These are phyloP conservation scores for Ceratoteleas bidentatus DNA, from an alignment of 1,140 invertebrate genomes.

Conservation along the genomic window DNA sequence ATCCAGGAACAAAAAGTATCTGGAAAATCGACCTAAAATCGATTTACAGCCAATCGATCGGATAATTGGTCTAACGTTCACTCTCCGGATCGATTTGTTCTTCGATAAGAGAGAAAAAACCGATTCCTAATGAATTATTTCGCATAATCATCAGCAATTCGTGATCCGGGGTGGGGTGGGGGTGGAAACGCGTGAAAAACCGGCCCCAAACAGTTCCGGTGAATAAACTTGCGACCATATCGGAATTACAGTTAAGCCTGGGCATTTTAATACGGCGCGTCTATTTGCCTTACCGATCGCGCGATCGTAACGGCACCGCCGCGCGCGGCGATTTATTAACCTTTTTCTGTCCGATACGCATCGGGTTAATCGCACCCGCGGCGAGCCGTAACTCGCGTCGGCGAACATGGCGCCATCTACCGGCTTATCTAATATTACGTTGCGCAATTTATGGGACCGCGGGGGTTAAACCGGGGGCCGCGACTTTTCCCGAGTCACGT, in stretches of 20 bases:
- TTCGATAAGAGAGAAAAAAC: no score
- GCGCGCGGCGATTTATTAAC: constrained; percentile 46
- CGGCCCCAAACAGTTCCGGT: constrained; percentile 55
- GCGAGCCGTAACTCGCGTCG: not conserved
- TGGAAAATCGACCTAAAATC: no score
- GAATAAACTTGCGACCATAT: constrained; percentile 63
- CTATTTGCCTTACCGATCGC: constrained; percentile 54
- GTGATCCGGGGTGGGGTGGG: constrained; percentile 12
- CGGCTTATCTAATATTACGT: constrained; percentile 6
- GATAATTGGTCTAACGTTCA: no score
- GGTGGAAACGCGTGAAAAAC: constrained; percentile 55
- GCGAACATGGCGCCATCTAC: not conserved
- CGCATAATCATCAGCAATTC: constrained; percentile 54
- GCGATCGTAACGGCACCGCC: constrained; percentile 53
- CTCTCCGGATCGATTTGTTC: no score
- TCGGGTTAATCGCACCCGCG: constrained; percentile 18
- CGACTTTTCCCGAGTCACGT: not conserved
- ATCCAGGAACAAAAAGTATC: no score
- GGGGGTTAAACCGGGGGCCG: not conserved
- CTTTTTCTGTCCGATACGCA: constrained; percentile 27
- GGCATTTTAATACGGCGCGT: constrained; percentile 58
- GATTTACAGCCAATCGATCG: no score
- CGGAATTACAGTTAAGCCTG: constrained; percentile 62
- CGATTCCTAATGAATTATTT: no score
- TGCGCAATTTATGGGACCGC: not conserved